Conservation (phyloP, 2,113 vertebrate species). For the Himantopus leucocephalus region DNA sequence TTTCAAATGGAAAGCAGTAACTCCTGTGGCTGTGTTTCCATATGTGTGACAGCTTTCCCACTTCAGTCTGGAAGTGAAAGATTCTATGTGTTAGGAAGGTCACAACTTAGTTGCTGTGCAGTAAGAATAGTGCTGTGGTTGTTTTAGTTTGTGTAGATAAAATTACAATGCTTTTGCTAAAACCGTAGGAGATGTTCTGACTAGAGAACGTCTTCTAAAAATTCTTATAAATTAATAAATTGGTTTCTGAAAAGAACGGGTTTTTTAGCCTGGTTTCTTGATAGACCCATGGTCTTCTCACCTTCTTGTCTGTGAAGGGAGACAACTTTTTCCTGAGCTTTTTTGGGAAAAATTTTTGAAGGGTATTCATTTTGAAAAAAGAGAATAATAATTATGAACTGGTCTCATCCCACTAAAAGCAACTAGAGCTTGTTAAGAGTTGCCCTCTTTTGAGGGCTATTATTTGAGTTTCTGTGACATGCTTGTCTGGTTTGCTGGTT, state of each 20-base stretch:
- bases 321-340: neutral
- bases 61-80: neutral
- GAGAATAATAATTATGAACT: neutral
- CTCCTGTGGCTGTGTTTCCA: neutral
- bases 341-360: neutral
- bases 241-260: neutral
- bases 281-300: neutral
- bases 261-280: neutral
- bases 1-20: neutral
- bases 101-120: neutral
- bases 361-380: neutral
- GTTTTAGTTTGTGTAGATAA: neutral
- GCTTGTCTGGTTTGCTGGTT: neutral
- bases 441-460: neutral
- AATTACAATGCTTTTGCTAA: neutral
- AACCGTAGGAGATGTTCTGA: neutral
- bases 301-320: neutral
- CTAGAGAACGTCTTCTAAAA: neutral
- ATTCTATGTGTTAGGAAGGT: neutral
- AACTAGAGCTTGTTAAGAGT: neutral
- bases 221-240: neutral
- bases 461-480: neutral
- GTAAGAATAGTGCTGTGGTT: neutral
- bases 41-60: neutral
- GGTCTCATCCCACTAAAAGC: neutral